Conservation (phyloP, 2,888 invertebrate genomes). For the Hyalella azteca region DNA sequence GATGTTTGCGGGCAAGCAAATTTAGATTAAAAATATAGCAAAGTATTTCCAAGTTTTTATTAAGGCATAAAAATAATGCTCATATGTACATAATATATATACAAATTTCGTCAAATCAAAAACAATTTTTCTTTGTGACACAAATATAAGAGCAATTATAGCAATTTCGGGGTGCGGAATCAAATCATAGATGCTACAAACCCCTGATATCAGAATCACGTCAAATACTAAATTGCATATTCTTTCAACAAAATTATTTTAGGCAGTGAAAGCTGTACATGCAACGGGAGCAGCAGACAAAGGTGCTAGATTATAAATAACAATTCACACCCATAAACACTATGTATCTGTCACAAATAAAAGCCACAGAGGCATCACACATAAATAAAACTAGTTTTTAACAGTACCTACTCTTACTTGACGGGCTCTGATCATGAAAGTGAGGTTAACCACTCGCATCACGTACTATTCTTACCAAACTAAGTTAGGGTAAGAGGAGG, state of each 20-base stretch:
- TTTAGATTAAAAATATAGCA: not conserved
- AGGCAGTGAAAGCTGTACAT: conserved; percentile 2
- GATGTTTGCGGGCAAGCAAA: too few relatives aligned
- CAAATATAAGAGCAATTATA: not conserved
- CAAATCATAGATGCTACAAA: not conserved
- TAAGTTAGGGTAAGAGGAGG: not conserved
- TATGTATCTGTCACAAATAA: not conserved
- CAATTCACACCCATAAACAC: not conserved
- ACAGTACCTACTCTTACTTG: not conserved
- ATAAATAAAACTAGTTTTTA: conserved; percentile 8
- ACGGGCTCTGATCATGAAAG: too few relatives aligned
- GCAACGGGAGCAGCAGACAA: not conserved
- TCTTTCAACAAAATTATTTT: not conserved
- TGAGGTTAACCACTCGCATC: not conserved
- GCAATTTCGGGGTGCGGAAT: too few relatives aligned
- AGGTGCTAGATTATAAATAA: not conserved
- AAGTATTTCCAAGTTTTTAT: not conserved
- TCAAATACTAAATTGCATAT: not conserved
- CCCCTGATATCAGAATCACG: not conserved
- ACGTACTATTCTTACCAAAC: not conserved
- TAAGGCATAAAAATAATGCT: conserved; percentile 8
- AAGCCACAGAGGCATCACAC: not conserved
- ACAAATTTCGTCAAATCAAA: not conserved
- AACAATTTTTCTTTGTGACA: not conserved
- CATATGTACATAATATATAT: conserved; percentile 3